Conservation (phyloP, 2,888 invertebrate genomes). For the Synanthedon formicaeformis region DNA sequence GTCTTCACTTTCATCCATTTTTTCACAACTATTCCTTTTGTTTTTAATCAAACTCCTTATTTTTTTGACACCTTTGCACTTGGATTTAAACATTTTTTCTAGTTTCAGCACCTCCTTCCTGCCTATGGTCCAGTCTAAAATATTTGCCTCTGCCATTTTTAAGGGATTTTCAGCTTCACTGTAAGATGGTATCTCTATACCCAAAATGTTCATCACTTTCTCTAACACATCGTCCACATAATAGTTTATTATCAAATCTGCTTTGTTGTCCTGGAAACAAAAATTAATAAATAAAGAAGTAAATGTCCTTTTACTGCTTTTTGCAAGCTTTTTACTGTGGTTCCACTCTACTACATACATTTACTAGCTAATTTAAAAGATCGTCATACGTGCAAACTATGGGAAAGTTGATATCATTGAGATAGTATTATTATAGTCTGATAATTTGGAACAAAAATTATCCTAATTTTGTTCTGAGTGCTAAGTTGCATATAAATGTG, state of each 20-base stretch:
- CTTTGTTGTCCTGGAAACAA: slow-evolving; percentile 85
- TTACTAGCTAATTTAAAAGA: too few species aligned
- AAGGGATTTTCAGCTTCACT: slow-evolving; percentile 75
- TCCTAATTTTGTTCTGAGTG: not conserved
- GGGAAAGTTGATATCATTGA: too few species aligned
- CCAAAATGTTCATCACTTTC: slow-evolving; percentile 79
- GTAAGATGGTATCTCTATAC: slow-evolving; percentile 81
- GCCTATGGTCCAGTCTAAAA: slow-evolving; percentile 81
- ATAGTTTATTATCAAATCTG: slow-evolving; percentile 87
- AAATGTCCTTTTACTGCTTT: too few species aligned
- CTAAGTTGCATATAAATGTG: not conserved
- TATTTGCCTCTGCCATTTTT: slow-evolving; percentile 48
- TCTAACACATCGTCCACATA: slow-evolving; percentile 88
- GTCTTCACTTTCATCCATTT: slow-evolving; percentile 9
- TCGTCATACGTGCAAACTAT: too few species aligned
- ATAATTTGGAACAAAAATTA: too few species aligned
- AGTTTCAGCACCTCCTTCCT: slow-evolving; percentile 70
- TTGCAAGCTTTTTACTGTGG: too few species aligned
- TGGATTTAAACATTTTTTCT: slow-evolving; percentile 69
- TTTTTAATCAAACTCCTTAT: slow-evolving; percentile 45
- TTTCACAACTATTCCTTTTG: slow-evolving; percentile 29
- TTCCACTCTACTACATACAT: too few species aligned
- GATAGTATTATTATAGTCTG: too few species aligned
- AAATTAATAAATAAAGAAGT: not conserved
- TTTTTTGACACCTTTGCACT: slow-evolving; percentile 61